Conservation (phyloP, 2,797 vertebrate species). For the Acanthurus tractus region DNA sequence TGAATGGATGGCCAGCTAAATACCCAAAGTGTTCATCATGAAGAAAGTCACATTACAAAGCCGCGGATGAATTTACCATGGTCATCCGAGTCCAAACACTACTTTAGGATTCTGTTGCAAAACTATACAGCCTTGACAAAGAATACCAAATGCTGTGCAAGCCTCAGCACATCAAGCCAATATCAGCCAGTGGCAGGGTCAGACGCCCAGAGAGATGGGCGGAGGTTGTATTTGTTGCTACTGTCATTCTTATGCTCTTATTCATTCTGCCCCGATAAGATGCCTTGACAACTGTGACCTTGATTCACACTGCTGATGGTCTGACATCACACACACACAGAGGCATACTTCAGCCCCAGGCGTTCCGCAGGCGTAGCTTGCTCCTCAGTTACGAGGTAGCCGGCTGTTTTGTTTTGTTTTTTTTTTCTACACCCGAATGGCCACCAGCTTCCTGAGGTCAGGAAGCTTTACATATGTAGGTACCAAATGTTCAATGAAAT, state of each 20-base stretch:
- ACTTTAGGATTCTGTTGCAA: constrained; percentile 20
- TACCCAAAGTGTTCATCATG: constrained; percentile 38
- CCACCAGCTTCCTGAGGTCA: not conserved
- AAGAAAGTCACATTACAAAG: constrained; percentile 28
- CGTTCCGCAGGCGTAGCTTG: constrained; percentile 15
- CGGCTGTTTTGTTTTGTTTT: constrained; percentile 3
- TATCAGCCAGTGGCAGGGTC: constrained; percentile 55
- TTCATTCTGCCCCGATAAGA: constrained; percentile 60
- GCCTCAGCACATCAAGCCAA: constrained; percentile 60
- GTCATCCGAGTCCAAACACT: constrained; percentile 16
- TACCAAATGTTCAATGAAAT: not conserved
- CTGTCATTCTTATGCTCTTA: constrained; percentile 66
- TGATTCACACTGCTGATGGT: constrained; percentile 51
- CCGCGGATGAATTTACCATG: constrained; percentile 18
- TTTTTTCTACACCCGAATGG: not conserved
- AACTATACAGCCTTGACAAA: constrained; percentile 38
- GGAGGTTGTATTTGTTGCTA: constrained; percentile 55
- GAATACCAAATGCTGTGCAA: constrained; percentile 53
- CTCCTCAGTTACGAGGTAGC: constrained; percentile 15
- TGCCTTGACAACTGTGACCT: constrained; percentile 69
- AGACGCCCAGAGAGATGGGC: constrained; percentile 48
- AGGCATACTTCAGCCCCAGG: constrained; percentile 15
- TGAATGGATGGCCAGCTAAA: constrained; percentile 63
- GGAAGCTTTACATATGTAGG: constrained; percentile 1
- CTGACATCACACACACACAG: constrained; percentile 48